Evolutionary conservation across 2,797 vertebrate species (phyloP).

Genomic region (Jordanella pulchra): DNA sequence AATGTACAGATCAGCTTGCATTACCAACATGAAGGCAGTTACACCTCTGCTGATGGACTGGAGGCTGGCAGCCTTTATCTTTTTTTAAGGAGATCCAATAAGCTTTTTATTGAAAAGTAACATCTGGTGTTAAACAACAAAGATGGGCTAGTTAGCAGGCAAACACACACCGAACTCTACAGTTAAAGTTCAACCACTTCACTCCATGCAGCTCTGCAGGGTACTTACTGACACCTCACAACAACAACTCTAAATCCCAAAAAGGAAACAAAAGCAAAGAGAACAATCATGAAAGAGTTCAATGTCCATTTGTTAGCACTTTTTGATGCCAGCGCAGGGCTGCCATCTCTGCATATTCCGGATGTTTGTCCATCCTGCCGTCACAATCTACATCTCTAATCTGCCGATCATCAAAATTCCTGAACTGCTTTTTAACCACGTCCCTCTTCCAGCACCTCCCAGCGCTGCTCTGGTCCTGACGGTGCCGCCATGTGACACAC

Average conservation of each 20-base stretch:
- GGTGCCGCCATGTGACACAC: conserved; percentile 36
- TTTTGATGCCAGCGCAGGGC: background rate
- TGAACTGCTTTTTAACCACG: conserved; percentile 51
- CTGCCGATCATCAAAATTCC: conserved; percentile 57
- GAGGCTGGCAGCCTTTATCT: conserved; percentile 1
- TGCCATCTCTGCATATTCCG: conserved; percentile 35
- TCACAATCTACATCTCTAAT: conserved; percentile 48
- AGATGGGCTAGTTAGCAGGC: conserved; percentile 42
- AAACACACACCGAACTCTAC: conserved; percentile 39
- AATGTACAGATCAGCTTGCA: conserved; percentile 19
- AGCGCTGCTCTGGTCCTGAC: conserved; percentile 19
- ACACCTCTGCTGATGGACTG: conserved; percentile 9
- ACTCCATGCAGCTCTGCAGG: conserved; percentile 66
- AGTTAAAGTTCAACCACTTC: conserved; percentile 46
- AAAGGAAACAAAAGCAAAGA: conserved; percentile 68
- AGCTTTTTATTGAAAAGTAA: conserved; percentile 12
- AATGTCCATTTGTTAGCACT: background rate
- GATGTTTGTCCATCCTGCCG: conserved; percentile 37
- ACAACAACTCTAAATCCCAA: conserved; percentile 75
- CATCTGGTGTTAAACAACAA: conserved; percentile 28
- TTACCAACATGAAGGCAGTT: conserved; percentile 9
- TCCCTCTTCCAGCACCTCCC: conserved; percentile 32
- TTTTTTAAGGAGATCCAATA: background rate
- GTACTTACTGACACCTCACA: conserved; percentile 87
- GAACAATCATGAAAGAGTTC: conserved; percentile 38